A percentile compares a stretch with the other conserved stretches of the same genome.
Conservation (phyloP, 2,797 vertebrate species). For the Crocidura indochinensis region DNA sequence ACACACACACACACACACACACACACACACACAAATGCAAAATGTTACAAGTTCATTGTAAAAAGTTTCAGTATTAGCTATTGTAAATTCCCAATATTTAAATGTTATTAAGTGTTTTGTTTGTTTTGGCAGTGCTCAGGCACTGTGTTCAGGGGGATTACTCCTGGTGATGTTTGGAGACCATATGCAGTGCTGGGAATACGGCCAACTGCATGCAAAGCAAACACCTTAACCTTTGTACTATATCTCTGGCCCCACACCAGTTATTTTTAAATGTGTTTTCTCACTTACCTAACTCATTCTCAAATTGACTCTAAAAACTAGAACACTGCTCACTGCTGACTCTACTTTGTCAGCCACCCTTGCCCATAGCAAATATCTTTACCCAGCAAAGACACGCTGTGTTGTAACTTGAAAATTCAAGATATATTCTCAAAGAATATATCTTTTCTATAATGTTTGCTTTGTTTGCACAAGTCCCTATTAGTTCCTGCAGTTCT, state of each 20-base stretch:
- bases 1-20: conserved; percentile 18
- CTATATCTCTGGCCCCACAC: no score
- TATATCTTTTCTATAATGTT: not conserved
- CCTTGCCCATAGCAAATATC: not conserved
- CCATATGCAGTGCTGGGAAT: no score
- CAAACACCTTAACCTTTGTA: no score
- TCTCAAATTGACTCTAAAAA: not conserved
- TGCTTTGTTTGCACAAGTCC: not conserved
- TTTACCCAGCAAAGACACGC: not conserved
- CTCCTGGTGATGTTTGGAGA: no score
- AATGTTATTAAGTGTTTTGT: not conserved
- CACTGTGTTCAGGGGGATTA: no score
- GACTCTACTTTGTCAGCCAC: not conserved
- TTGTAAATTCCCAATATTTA: not conserved
- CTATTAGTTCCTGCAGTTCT: not conserved
- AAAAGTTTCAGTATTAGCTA: not conserved
- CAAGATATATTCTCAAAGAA: not conserved
- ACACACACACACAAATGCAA: not conserved
- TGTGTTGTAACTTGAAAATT: not conserved
- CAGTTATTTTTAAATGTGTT: not conserved
- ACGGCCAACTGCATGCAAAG: no score
- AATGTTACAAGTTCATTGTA: not conserved
- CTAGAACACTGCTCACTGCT: no score
- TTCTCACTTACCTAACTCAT: not conserved
- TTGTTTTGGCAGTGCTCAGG: no score